A percentile compares a stretch with the other conserved stretches of the same genome.
These are phyloP conservation scores for Phoxinus phoxinus DNA, from an alignment of 2,113 vertebrate genomes.

Conservation along the genomic window DNA sequence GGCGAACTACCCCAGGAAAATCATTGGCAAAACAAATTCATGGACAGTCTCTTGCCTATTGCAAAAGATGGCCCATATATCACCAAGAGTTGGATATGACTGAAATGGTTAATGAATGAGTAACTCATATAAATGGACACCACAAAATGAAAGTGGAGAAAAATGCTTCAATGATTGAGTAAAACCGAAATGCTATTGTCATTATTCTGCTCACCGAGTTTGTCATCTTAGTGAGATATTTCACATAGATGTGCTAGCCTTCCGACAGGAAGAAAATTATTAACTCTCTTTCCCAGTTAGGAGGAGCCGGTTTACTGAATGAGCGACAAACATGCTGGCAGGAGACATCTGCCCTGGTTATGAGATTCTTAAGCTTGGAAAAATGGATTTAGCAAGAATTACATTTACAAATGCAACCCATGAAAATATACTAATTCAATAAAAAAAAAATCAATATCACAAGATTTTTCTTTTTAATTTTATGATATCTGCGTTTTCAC, in stretches of 20 bases:
- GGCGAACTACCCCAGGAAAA: too few species aligned
- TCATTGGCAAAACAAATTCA: too few species aligned
- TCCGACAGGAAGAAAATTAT: constrained; percentile 28
- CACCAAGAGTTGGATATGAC: too few species aligned
- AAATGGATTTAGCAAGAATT: neutral
- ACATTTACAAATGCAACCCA: neutral
- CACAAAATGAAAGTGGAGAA: neutral
- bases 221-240: constrained; percentile 52
- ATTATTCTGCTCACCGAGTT: neutral
- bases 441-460: neutral
- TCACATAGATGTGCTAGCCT: constrained; percentile 31
- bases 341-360: constrained; percentile 7
- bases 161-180: neutral
- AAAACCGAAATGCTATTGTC: constrained; percentile 22
- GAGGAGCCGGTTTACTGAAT: constrained; percentile 8
- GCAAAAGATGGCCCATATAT: too few species aligned
- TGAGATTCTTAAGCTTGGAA: neutral
- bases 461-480: neutral
- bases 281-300: constrained; percentile 15
- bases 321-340: constrained; percentile 27
- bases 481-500: neutral
- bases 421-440: neutral
- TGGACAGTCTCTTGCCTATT: too few species aligned
- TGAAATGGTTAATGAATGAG: too few species aligned
- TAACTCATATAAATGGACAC: neutral